Percentiles rank a stretch among this genome's conserved stretches.
These are phyloP conservation scores for Pterocles burchelli DNA, from an alignment of 2,113 vertebrate genomes.

Conservation along the genomic window DNA sequence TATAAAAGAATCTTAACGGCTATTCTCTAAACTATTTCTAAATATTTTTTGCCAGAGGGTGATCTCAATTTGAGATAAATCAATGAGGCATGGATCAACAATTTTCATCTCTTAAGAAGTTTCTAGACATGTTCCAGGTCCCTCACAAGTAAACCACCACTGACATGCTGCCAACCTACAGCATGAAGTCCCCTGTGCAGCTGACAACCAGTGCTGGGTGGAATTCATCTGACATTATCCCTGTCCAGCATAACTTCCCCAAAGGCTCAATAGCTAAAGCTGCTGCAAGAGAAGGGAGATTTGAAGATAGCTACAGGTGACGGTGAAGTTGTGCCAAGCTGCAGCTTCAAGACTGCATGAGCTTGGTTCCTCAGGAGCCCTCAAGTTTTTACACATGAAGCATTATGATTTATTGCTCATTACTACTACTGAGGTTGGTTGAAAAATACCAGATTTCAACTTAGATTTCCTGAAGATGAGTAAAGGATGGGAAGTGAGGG, in stretches of 20 bases:
- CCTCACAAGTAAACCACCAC: not conserved
- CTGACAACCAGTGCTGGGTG: fast-evolving
- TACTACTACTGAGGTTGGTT: not conserved
- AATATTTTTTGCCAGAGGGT: not conserved
- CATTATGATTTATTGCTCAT: not conserved
- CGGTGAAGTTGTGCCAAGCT: not conserved
- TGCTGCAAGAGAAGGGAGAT: not conserved
- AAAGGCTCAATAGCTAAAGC: not conserved
- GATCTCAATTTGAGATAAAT: not conserved
- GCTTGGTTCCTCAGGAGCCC: not conserved
- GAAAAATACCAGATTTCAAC: not conserved
- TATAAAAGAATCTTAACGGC: not conserved
- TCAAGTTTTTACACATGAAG: not conserved
- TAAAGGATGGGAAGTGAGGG: not conserved
- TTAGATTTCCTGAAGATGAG: not conserved
- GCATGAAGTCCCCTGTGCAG: not conserved
- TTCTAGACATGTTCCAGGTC: not conserved
- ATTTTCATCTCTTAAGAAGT: not conserved
- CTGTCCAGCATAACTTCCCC: fast-evolving
- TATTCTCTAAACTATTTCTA: not conserved
- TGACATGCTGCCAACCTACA: fast-evolving
- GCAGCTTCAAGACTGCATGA: not conserved
- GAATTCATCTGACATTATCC: not conserved
- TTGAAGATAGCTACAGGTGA: not conserved
- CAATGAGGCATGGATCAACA: not conserved